A percentile compares a stretch with the other conserved stretches of the same genome.
phyloP scores from a whole-genome alignment of 2,797 vertebrate genomes.

The Periophthalmus magnuspinnatus region DNA sequence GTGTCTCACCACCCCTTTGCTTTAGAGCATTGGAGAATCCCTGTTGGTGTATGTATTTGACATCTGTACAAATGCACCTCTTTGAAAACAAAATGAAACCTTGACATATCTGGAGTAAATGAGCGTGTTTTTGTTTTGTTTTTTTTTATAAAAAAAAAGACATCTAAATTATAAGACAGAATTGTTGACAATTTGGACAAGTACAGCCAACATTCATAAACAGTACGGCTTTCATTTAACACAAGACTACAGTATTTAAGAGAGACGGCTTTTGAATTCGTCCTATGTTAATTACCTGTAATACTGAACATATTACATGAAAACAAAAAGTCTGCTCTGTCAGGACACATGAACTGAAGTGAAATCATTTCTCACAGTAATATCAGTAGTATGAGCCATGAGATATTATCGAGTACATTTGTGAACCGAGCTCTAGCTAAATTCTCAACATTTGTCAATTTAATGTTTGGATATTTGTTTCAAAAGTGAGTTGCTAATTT shows the following conservation, averaged over 20 bases:
- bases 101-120: conserved; percentile 78
- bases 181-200: neutral
- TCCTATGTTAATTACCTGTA: neutral
- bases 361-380: too few species aligned
- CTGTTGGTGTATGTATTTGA: conserved; percentile 78
- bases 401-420: too few species aligned
- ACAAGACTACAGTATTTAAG: neutral
- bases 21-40: conserved; percentile 71
- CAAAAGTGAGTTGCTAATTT: neutral
- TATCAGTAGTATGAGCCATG: too few species aligned
- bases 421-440: neutral
- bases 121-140: conserved; percentile 57
- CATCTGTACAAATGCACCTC: conserved; percentile 78
- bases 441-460: neutral
- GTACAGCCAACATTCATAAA: neutral
- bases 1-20: conserved; percentile 67
- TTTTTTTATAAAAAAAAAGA: too few species aligned
- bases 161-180: neutral
- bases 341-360: neutral
- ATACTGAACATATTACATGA: neutral
- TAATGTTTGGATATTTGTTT: neutral
- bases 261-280: neutral
- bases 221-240: neutral
- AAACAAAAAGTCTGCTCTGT: neutral
- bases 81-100: conserved; percentile 76